phyloP scores from a whole-genome alignment of 2,113 vertebrate species.

The Excalfactoria chinensis region DNA sequence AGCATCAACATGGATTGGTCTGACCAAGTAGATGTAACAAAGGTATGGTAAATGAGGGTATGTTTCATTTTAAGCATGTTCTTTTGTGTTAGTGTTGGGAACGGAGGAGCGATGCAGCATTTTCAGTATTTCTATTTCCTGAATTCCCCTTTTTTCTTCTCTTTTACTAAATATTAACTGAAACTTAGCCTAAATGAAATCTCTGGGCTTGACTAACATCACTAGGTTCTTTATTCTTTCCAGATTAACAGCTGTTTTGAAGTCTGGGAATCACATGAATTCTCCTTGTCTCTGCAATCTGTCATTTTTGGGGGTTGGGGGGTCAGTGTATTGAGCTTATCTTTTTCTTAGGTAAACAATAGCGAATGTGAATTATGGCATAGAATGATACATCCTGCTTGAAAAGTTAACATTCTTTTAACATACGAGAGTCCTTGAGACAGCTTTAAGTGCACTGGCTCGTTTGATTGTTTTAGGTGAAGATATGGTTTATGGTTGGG shows the following conservation, averaged over 20 bases:
- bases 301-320: neutral
- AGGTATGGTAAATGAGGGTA: slow-evolving; percentile 76
- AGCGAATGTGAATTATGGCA: neutral
- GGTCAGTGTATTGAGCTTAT: neutral
- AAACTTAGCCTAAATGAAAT: neutral
- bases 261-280: neutral
- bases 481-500: neutral
- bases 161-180: neutral
- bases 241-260: neutral
- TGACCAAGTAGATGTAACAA: slow-evolving; percentile 94
- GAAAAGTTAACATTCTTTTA: neutral
- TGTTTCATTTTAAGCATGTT: neutral
- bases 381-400: neutral
- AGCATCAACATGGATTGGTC: slow-evolving; percentile 88
- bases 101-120: neutral
- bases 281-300: neutral
- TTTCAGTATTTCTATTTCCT: neutral
- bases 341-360: neutral
- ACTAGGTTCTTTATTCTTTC: neutral
- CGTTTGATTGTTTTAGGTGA: slow-evolving; percentile 11
- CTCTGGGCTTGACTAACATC: neutral
- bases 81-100: neutral
- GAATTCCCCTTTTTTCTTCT: neutral
- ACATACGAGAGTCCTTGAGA: neutral
- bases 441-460: neutral